phyloP scores from a whole-genome alignment of 2,113 vertebrate species.

The Aythya baeri region DNA sequence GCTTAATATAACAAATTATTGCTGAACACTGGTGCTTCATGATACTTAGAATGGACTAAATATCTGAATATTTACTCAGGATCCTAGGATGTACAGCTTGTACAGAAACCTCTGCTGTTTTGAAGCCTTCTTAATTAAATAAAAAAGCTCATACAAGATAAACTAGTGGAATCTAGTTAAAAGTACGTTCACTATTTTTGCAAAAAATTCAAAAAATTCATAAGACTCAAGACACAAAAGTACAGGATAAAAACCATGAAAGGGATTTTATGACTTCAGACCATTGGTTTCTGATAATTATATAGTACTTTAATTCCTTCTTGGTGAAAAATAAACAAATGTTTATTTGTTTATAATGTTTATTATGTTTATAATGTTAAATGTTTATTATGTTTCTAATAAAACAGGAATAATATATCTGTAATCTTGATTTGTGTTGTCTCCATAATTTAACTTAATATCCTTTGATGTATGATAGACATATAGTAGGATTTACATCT shows the following conservation, averaged over 20 bases:
- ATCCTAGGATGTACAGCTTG: not conserved
- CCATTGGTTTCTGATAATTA: not conserved
- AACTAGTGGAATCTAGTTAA: not conserved
- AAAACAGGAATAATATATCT: not conserved
- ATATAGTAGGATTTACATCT: not conserved
- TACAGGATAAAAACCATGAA: not conserved
- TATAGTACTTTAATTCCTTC: not conserved
- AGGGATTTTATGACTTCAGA: not conserved
- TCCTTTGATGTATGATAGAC: not conserved
- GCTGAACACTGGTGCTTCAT: not conserved
- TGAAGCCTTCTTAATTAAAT: not conserved
- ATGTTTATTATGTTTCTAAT: not conserved
- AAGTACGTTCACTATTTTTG: accelerated
- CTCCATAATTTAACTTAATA: not conserved
- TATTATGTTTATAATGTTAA: too few relatives aligned
- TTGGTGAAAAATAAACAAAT: not conserved
- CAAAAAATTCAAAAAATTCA: not conserved
- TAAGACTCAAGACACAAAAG: not conserved
- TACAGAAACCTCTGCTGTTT: not conserved
- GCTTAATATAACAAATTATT: not conserved
- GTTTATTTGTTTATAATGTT: not conserved
- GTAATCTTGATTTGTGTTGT: not conserved
- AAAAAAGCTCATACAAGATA: not conserved
- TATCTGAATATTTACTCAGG: not conserved
- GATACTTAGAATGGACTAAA: not conserved